Evolutionary conservation across 2,797 vertebrate genomes (phyloP).

Genomic region (Diplodus puntazzo): DNA sequence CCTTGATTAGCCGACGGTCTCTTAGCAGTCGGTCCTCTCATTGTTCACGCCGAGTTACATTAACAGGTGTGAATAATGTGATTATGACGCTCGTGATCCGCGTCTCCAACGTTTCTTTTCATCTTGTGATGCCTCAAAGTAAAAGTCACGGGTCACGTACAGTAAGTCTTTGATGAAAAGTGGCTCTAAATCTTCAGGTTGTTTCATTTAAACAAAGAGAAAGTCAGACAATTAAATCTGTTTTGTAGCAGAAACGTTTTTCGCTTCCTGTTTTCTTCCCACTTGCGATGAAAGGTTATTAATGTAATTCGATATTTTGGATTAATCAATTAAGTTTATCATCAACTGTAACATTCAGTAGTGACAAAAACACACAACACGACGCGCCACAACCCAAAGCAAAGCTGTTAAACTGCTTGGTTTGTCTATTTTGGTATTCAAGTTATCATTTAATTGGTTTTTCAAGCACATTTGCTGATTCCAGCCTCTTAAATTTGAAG

Average conservation of each 20-base stretch:
- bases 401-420: not conserved
- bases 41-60: conserved; percentile 16
- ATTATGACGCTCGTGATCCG: conserved; percentile 7
- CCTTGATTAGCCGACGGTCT: conserved; percentile 23
- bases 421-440: too few species aligned
- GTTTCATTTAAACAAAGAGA: not conserved
- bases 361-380: not conserved
- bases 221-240: not conserved
- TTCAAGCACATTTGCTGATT: too few species aligned
- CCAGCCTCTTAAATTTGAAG: too few species aligned
- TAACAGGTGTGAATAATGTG: conserved; percentile 41
- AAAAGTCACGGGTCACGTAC: not conserved
- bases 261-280: not conserved
- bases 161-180: not conserved
- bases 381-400: not conserved
- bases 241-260: not conserved
- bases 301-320: not conserved
- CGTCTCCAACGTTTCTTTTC: not conserved
- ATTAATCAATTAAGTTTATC: too few species aligned
- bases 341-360: too few species aligned
- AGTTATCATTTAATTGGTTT: too few species aligned
- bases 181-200: not conserved
- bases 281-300: too few species aligned
- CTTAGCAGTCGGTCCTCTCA: conserved; percentile 5
- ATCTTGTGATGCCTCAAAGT: not conserved